Evolutionary conservation across 2,888 invertebrate genomes (phyloP), one percentile per base, ranked within the genome.

Genomic region (Platyscelio sp.): DNA sequence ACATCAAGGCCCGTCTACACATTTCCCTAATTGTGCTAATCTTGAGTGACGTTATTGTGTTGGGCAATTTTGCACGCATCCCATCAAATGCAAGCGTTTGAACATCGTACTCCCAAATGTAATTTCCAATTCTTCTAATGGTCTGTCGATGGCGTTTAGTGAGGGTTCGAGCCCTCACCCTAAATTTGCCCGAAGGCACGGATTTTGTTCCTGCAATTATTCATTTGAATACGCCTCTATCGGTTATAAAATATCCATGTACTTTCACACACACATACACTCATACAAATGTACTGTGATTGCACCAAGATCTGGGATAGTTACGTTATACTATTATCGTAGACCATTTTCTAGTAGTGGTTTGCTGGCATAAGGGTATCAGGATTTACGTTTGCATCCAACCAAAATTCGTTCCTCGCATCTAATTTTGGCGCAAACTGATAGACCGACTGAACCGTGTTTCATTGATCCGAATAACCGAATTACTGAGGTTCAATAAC

Each of bases 221-320:
- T 49, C 65, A 49, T 49, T 20, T 29, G 43, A 43, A 46, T 15
- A 18, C 27, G n/a, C 2, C 18, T 29, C 15, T 1, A 58, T 38
- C 40, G 38, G 40, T 46, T 33, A 63, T 26, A 43, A 63, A 63
- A 46, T 24, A 18, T 63, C n/a, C n/a, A n/a, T n/a, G n/a, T n/a
- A n/a, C n/a, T n/a, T n/a, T n/a, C n/a, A n/a, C n/a, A n/a, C n/a
- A n/a, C n/a, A n/a, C n/a, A n/a, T n/a, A n/a, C n/a, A n/a, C n/a
- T n/a, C n/a, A n/a, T n/a, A n/a, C n/a, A n/a, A n/a, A n/a, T n/a
- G n/a, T n/a, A n/a, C n/a, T n/a, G n/a, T n/a, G n/a, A n/a, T n/a
- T n/a, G n/a, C n/a, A n/a, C n/a, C n/a, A n/a, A n/a, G n/a, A 20
- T 33, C 68, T 26, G 70, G 70, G 70, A 70, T 70, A 70, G 58